Evolutionary conservation across 2,113 vertebrate species (phyloP).

Genomic region (Circaetus gallicus): DNA sequence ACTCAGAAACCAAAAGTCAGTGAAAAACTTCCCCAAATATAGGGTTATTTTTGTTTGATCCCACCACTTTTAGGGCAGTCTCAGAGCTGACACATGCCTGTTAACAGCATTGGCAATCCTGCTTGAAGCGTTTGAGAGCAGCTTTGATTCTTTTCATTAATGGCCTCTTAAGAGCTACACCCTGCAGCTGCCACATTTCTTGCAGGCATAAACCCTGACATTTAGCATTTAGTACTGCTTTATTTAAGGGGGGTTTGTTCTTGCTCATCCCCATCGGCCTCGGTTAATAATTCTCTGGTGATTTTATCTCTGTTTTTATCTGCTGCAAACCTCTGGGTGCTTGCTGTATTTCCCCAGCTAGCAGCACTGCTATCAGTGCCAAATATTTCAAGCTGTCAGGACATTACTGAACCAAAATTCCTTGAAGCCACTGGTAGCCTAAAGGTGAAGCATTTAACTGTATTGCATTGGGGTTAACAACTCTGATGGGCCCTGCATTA

Average conservation of each 20-base stretch:
- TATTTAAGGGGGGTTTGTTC: not conserved
- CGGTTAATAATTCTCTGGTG: not conserved
- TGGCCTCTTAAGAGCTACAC: not conserved
- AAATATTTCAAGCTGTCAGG: conserved; percentile 36
- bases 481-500: not conserved
- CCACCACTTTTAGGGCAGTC: not conserved
- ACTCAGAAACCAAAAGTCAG: not conserved
- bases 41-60: not conserved
- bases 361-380: not conserved
- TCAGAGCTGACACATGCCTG: not conserved
- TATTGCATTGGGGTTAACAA: not conserved
- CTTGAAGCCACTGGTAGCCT: conserved; percentile 6
- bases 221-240: not conserved
- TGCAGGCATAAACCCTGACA: conserved; percentile 6
- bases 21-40: not conserved
- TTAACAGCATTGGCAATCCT: not conserved
- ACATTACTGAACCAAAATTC: not conserved
- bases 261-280: not conserved
- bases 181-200: conserved; percentile 15
- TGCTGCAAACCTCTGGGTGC: not conserved
- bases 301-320: conserved; percentile 23
- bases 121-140: not conserved
- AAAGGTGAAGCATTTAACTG: conserved; percentile 20
- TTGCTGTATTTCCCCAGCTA: not conserved
- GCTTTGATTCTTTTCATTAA: conserved; percentile 34